phyloP scores from a whole-genome alignment of 92 coral and sea anemone species.

The Hydrozoanthus gracilis region DNA sequence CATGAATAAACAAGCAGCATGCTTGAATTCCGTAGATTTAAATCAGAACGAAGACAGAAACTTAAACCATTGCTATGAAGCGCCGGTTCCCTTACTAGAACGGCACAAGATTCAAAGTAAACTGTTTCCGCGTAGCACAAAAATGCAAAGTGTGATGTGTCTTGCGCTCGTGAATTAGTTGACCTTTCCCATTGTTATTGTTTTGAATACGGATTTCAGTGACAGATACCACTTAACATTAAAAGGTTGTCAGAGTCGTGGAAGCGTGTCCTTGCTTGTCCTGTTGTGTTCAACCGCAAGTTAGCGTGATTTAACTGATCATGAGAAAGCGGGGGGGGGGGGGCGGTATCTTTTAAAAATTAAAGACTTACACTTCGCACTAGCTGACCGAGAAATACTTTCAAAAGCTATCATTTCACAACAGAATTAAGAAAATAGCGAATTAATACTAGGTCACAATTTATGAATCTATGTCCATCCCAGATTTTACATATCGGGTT shows the following conservation, averaged over 20 bases:
- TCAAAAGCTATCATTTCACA: too few relatives aligned
- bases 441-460: too few relatives aligned
- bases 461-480: too few relatives aligned
- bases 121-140: not conserved
- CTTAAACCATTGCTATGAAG: not conserved
- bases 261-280: slow-evolving; percentile 41
- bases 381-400: too few relatives aligned
- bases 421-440: too few relatives aligned
- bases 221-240: slow-evolving; percentile 17
- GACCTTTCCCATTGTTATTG: not conserved
- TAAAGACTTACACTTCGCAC: too few relatives aligned
- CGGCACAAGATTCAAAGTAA: not conserved
- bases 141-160: not conserved
- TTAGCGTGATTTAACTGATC: not conserved
- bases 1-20: not conserved
- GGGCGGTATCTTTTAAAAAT: not conserved
- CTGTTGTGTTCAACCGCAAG: slow-evolving; percentile 4
- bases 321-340: not conserved
- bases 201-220: not conserved
- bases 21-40: not conserved
- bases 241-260: slow-evolving; percentile 7
- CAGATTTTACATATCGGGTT: too few relatives aligned
- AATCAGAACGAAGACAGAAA: not conserved
- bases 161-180: not conserved
- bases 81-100: not conserved